These are phyloP conservation scores for Laodelphax striatellus DNA, from an alignment of 1,140 invertebrate species.

Conservation along the genomic window DNA sequence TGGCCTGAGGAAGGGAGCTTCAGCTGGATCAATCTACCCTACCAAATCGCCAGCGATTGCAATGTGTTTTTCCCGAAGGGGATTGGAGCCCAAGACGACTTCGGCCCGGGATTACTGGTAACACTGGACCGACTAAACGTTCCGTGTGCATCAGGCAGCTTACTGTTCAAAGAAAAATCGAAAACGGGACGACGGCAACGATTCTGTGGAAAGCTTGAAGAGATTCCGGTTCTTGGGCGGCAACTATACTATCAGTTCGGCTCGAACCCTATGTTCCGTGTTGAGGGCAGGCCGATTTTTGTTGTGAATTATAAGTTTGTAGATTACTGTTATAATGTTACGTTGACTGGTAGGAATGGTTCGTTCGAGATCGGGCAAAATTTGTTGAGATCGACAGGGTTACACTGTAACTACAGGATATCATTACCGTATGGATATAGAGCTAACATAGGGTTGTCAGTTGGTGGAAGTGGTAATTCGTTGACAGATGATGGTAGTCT, in stretches of 20 bases:
- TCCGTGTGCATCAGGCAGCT: conserved; percentile 41
- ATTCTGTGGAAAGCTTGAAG: conserved; percentile 50
- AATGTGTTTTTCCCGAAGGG: conserved; percentile 30
- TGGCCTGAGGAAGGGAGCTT: conserved; percentile 24
- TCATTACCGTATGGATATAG: conserved; percentile 49
- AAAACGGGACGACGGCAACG: neutral
- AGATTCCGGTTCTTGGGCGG: conserved; percentile 39
- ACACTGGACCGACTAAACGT: conserved; percentile 48
- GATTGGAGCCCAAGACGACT: neutral
- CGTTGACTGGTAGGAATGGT: conserved; percentile 42
- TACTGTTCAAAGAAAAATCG: conserved; percentile 36
- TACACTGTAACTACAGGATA: conserved; percentile 47
- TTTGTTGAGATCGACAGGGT: conserved; percentile 26
- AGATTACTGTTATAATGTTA: conserved; percentile 51
- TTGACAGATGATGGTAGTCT: conserved; percentile 1
- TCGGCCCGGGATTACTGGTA: conserved; percentile 31
- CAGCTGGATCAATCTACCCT: conserved; percentile 27
- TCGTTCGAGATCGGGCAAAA: conserved; percentile 41
- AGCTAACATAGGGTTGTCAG: conserved; percentile 10
- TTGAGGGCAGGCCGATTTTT: conserved; percentile 46
- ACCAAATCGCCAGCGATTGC: conserved; percentile 24
- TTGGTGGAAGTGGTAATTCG: neutral
- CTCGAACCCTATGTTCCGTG: conserved; percentile 31
- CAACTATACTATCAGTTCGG: conserved; percentile 39
- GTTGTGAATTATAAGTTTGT: conserved; percentile 44